Evolutionary conservation across 2,113 vertebrate genomes (phyloP), one percentile per base, ranked within the genome.

Genomic region (Cyprinodon tularosa): DNA sequence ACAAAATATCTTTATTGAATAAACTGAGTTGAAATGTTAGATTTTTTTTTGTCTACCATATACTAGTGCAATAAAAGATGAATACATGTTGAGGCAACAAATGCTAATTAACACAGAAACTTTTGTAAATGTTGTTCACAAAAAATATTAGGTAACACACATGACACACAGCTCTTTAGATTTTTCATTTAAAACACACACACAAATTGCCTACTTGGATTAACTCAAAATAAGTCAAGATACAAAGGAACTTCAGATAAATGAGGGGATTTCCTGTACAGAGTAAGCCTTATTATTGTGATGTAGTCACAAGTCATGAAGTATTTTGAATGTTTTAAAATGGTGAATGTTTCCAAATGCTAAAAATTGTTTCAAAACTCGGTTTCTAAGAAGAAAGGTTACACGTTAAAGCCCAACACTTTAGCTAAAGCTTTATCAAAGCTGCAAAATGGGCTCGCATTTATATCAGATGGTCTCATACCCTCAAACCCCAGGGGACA

Each of bases 401-500:
- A 47, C 20, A 20, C 65, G 45, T 3, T 38, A 15, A 42, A 74
- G 45, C 5, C 48, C 59, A 15, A 59, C 50, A 70, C 63, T 60
- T n/a, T n/a, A 15, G 40, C 67, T 71, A 12, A 50, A 61, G 57
- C 71, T 15, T 37, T 9, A 53, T n/a, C 73, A 60, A 76, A 44
- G 67, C 66, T 66, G 64, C 42, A 76, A 85, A 59, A 82, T 59
- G 59, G 64, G 65, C 67, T 76, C 77, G 17, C 60, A 81, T 65
- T 85, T 38, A 14, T 15, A 83, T 85, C 76, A 81, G 82, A 90
- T 85, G 80, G 77, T 86, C 63, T 74, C 91, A 88, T 94, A 94
- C 95, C 95, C 92, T 92, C 91, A 91, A 95, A 95, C 47, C 93
- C 93, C 48, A 88, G 57, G 53, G 91, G 67, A 87, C 94, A 95